Base-by-base conservation (phyloP, 2,797 vertebrate species). In the Threskiornis aethiopicus region DNA sequence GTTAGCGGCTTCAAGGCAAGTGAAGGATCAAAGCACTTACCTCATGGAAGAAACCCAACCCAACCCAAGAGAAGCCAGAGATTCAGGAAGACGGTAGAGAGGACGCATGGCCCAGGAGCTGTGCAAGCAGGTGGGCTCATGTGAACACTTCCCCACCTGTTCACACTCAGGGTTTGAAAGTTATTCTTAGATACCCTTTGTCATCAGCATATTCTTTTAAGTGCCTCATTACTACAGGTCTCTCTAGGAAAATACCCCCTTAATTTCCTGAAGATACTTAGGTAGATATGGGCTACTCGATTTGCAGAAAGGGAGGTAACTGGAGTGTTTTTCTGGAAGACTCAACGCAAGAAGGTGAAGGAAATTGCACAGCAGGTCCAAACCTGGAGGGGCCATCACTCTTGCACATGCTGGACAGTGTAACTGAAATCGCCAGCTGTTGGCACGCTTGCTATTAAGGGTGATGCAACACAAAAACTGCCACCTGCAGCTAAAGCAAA, bases 401-500 rank as follows among this genome's bases (percentile, higher is more conserved):
- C 0, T 2, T 3, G 7, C 41, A 33, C 8, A 0, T 12, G 39
- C 57, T 85, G 84, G 71, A 10, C 2, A 5, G 58, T 1, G 13
- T 49, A 35, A 18, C 67, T 20, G 62, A 51, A 72, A 4, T 29
- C 47, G 5, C 33, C 62, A 84, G 66, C 62, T 33, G 49, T 3
- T 37, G 54, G 58, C 78, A 62, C 39, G 2, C 13, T 8, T n/a
- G 46, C 41, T 70, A 3, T 35, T 37, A 47, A 35, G 22, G 28
- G 10, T 42, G 79, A 71, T 37, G 47, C 47, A n/a, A 44, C 72
- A 59, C 65, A 90, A 57, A 71, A 84, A 16, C 71, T 70, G 57
- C 28, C 64, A 49, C 35, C 58, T 55, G 82, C 72, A 87, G 21
- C 85, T 80, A 52, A 37, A 85, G 67, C 28, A 47, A 52, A 76